Evolutionary conservation across 2,113 vertebrate species (phyloP).

Genomic region (Xiphorhynchus elegans): DNA sequence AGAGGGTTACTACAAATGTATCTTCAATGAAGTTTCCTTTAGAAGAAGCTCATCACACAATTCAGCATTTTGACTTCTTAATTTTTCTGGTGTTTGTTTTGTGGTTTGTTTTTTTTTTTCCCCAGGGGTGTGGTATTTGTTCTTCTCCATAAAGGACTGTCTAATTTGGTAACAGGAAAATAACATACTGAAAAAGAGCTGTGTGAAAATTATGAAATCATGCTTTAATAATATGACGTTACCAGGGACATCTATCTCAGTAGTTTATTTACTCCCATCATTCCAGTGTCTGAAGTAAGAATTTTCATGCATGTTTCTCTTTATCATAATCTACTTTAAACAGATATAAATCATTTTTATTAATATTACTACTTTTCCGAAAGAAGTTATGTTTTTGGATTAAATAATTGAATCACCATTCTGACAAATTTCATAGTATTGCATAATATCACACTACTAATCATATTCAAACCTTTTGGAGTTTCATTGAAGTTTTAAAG

Average conservation of each 20-base stretch:
- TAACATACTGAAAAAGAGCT: neutral
- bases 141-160: neutral
- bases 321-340: neutral
- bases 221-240: neutral
- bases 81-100: neutral
- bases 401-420: neutral
- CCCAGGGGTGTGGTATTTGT: rapidly evolving
- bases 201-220: neutral
- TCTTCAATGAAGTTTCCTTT: neutral
- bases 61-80: neutral
- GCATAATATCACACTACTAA: neutral
- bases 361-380: neutral
- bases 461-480: neutral
- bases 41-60: neutral
- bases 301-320: neutral
- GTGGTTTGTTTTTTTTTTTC: too few relatives aligned
- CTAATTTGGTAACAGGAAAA: neutral
- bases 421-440: neutral
- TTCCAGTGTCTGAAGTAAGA: neutral
- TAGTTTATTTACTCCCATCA: neutral
- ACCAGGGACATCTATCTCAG: neutral
- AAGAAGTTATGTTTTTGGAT: neutral
- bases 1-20: neutral
- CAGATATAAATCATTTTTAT: neutral
- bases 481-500: neutral